A percentile compares a stretch with the other conserved stretches of the same genome.
phyloP scores from a whole-genome alignment of 2,888 invertebrate genomes.

The Sicus ferrugineus region DNA sequence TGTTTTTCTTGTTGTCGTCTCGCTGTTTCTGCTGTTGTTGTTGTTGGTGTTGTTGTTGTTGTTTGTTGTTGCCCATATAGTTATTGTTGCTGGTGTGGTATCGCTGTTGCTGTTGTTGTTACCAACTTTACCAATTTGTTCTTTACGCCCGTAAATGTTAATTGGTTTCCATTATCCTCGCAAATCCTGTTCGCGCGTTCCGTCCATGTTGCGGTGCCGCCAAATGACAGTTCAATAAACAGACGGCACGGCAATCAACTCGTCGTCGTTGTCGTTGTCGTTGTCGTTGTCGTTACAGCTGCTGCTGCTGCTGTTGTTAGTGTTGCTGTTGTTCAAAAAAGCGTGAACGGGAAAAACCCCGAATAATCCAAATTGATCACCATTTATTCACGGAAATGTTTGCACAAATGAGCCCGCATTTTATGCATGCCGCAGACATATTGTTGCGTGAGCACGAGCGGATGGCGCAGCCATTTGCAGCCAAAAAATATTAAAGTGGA shows the following conservation, averaged over 20 bases:
- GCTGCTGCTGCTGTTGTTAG: slow-evolving; percentile 6
- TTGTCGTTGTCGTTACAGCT: slow-evolving; percentile 11
- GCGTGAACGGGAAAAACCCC: not conserved
- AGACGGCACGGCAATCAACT: too few relatives aligned
- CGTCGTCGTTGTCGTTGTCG: slow-evolving; percentile 15
- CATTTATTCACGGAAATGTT: slow-evolving; percentile 35
- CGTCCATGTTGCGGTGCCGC: slow-evolving; percentile 22
- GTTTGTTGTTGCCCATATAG: not conserved
- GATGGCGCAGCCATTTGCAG: not conserved
- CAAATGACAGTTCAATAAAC: slow-evolving; percentile 31
- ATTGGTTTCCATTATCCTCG: slow-evolving; percentile 38
- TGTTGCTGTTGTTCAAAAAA: not conserved
- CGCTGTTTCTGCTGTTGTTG: not conserved
- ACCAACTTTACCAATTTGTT: slow-evolving; percentile 23
- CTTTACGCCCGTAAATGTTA: slow-evolving; percentile 26
- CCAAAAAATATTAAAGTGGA: slow-evolving; percentile 1
- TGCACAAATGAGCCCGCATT: slow-evolving; percentile 37
- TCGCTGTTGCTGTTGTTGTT: not conserved
- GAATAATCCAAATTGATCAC: slow-evolving; percentile 10
- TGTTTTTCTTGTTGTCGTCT: not conserved
- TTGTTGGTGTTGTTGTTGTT: too few relatives aligned
- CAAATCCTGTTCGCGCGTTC: slow-evolving; percentile 32
- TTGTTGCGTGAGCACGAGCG: slow-evolving; percentile 24
- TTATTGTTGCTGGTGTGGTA: not conserved
- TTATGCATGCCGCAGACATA: slow-evolving; percentile 27